A percentile compares a stretch with the other conserved stretches of the same genome.
These are phyloP conservation scores for Chauna torquata DNA, from an alignment of 2,113 vertebrate species.

Conservation along the genomic window DNA sequence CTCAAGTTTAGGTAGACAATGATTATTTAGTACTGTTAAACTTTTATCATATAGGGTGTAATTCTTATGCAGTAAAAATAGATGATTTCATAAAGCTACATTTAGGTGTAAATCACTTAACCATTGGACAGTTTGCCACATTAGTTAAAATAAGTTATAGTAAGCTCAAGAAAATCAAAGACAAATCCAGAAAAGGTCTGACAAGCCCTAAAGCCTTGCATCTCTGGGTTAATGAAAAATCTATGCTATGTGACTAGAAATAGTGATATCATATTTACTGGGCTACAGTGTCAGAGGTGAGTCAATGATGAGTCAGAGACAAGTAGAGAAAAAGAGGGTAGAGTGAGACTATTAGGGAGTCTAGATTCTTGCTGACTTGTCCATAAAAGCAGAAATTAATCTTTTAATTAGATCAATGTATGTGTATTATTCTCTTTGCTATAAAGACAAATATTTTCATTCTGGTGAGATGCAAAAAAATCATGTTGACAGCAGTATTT, in stretches of 20 bases:
- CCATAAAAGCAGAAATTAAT: neutral
- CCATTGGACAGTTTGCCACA: neutral
- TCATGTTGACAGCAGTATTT: neutral
- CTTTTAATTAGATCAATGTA: neutral
- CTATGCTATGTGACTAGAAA: accelerated
- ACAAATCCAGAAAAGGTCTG: neutral
- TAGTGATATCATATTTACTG: neutral
- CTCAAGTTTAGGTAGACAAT: neutral
- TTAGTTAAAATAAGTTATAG: neutral
- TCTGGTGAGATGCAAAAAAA: neutral
- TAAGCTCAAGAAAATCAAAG: neutral
- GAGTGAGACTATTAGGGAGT: neutral
- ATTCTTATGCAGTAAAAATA: neutral
- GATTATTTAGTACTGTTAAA: neutral
- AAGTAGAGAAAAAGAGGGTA: neutral
- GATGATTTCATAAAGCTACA: neutral
- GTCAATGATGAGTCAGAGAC: neutral
- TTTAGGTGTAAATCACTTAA: neutral
- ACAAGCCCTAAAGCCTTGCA: neutral
- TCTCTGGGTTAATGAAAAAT: neutral
- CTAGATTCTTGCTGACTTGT: neutral
- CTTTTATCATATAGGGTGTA: neutral
- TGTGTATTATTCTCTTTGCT: neutral
- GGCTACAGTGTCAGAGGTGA: neutral
- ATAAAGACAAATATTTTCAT: neutral